Base-by-base conservation (phyloP, 2,888 invertebrate species). In the Lepidocyrtoides sp. region DNA sequence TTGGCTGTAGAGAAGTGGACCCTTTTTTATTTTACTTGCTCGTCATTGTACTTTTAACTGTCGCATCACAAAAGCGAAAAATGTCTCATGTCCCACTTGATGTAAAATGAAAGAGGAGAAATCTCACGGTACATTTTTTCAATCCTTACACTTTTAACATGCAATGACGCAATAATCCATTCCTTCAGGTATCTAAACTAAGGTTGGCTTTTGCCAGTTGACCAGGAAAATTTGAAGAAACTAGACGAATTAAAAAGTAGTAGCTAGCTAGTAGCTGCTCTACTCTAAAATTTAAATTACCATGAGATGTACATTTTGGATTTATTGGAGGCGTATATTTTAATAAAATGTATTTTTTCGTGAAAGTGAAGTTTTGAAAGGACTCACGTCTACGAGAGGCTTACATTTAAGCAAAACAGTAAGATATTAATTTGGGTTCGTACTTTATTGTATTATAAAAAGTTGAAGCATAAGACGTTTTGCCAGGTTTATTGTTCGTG, bases 11-110 rank as follows among this genome's bases (percentile, higher is more conserved):
- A 7, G 36, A 7, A 36, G 23, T 81, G 36, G 84, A 54, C 84
- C 84, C 72, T 85, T 72, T 84, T 57, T 85, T 66, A 26, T 66
- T 14, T 60, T 3, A 5, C 1, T 66, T 2, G 41, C 69, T 69
- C 3, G 1, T 36, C 41, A 20, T 17, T 20, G 84, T 85, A 85
- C 84, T 85, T 85, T 69, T 85, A 85, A 85, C 54, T 85, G 54
- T n/a, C 36, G 17, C 72, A 54, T 36, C n/a, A 85, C 69, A 72
- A 72, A 72, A 23, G 69, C 20, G 14, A 41, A 85, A 85, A 54
- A 85, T 83, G 83, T 63, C 83, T n/a, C 23, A 83, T 54, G 51
- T 12, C 20, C 44, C 20, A 17, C 1, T 41, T 2, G n/a, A 51
- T 54, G 51, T 32, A 17, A 23, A 44, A 72, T 41, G 72, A 44